Conservation (phyloP, 2,113 vertebrate species). For the Climacteris rufus region DNA sequence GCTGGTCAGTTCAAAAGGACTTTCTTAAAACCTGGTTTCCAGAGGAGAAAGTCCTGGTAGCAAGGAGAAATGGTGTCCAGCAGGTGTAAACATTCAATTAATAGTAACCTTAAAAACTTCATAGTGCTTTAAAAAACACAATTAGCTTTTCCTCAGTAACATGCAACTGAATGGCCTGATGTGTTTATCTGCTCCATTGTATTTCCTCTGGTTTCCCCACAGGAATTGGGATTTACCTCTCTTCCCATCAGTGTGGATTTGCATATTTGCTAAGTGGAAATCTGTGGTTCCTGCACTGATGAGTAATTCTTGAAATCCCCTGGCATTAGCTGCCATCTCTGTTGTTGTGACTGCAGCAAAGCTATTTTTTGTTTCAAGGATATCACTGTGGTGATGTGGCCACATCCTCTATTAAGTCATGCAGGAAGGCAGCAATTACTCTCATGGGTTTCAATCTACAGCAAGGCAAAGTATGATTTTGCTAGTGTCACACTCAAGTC, state of each 20-base stretch:
- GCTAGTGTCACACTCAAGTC: background rate
- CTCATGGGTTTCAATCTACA: background rate
- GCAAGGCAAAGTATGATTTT: background rate
- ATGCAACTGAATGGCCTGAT: background rate
- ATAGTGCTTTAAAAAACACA: background rate
- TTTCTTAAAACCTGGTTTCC: background rate
- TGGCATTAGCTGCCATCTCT: background rate
- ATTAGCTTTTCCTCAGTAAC: background rate
- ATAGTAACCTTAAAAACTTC: background rate
- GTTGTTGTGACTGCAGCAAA: background rate
- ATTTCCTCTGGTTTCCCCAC: background rate
- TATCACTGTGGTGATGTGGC: background rate
- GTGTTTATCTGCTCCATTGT: background rate
- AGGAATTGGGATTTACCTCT: background rate
- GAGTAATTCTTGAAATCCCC: background rate
- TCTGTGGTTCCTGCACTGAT: background rate
- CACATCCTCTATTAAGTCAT: background rate
- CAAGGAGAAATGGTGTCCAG: background rate
- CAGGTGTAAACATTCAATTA: background rate
- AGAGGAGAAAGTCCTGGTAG: background rate
- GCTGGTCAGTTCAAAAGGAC: background rate
- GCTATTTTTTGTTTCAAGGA: background rate
- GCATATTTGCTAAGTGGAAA: background rate
- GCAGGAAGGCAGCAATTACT: background rate
- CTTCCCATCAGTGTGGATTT: background rate